These are phyloP conservation scores for Euleptes europaea DNA, from an alignment of 2,113 vertebrate genomes.

Conservation along the genomic window DNA sequence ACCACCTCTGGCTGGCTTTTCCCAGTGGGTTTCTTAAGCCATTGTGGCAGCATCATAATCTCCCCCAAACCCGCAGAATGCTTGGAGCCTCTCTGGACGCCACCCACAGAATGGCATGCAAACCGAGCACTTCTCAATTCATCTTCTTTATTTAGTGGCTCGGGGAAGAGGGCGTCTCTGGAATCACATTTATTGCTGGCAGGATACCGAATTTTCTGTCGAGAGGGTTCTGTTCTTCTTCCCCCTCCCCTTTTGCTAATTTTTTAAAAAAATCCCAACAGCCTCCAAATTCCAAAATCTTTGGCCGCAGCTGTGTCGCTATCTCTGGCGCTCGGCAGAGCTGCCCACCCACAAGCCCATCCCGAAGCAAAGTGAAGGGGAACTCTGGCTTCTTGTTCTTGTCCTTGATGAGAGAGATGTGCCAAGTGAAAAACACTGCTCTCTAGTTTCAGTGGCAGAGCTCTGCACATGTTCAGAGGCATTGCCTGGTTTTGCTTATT, in stretches of 20 bases:
- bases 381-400: too few species aligned
- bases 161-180: background rate
- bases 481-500: background rate
- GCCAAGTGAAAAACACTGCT: background rate
- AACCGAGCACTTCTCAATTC: background rate
- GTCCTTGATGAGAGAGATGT: too few species aligned
- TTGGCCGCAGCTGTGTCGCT: background rate
- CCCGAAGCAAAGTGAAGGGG: too few species aligned
- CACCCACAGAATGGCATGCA: slow-evolving; percentile 21
- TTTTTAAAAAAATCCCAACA: too few species aligned
- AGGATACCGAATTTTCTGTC: background rate
- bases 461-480: background rate
- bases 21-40: background rate
- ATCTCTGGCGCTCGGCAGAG: too few species aligned
- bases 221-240: background rate
- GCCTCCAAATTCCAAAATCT: background rate
- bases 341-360: too few species aligned
- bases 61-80: slow-evolving; percentile 11
- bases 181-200: background rate
- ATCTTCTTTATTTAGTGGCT: background rate
- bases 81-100: accelerated
- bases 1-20: background rate
- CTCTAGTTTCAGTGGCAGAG: background rate
- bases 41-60: slow-evolving; percentile 11
- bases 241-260: background rate